Percentiles rank a stretch among this genome's conserved stretches.
Evolutionary conservation across 1,140 invertebrate species (phyloP).

Genomic region (Drosophila tristis): DNA sequence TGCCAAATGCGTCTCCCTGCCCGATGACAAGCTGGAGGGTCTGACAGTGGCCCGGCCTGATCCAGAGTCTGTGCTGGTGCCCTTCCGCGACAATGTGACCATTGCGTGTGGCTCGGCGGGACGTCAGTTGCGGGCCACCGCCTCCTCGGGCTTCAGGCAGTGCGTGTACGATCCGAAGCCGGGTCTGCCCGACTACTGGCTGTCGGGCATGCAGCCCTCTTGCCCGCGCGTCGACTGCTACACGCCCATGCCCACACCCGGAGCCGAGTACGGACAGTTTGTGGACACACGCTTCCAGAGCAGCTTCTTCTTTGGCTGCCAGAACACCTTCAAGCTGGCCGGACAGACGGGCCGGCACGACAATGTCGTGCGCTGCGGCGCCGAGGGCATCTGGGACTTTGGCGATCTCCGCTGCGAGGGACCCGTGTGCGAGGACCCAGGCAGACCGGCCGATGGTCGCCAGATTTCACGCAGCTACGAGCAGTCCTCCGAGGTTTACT

Average conservation of each 20-base stretch:
- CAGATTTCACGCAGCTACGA: conserved; percentile 96
- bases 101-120: conserved; percentile 92
- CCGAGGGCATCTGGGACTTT: conserved; percentile 98
- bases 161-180: conserved; percentile 97
- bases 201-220: conserved; percentile 92
- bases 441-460: conserved; percentile 94
- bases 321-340: conserved; percentile 97
- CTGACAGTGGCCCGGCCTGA: conserved; percentile 90
- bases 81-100: conserved; percentile 95
- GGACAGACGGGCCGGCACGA: conserved; percentile 96
- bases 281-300: conserved; percentile 95
- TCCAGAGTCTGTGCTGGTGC: conserved; percentile 91
- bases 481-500: conserved; percentile 95
- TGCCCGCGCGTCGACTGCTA: conserved; percentile 96
- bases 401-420: conserved; percentile 97
- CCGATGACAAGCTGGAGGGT: conserved; percentile 95
- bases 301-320: conserved; percentile 97
- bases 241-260: conserved; percentile 93
- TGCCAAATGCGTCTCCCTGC: conserved; percentile 94
- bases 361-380: conserved; percentile 95
- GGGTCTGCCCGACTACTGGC: conserved; percentile 95
- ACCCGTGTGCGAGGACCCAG: conserved; percentile 97
- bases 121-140: conserved; percentile 90
- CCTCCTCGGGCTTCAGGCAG: conserved; percentile 93
- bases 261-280: conserved; percentile 95